Conservation (phyloP, 2,888 invertebrate genomes). For the Drosophila multiciliata region DNA sequence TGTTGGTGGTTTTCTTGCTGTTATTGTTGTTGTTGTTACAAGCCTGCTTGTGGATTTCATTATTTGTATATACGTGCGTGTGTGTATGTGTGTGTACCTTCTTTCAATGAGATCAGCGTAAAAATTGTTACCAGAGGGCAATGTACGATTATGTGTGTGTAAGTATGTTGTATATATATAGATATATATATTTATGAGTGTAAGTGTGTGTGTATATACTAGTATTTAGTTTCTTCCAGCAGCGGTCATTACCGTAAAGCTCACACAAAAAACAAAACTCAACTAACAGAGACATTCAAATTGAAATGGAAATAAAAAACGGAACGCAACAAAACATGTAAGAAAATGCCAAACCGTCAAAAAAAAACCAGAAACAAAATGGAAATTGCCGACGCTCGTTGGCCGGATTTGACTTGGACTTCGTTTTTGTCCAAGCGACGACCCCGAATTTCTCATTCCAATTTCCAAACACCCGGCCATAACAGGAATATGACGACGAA, state of each 20-base stretch:
- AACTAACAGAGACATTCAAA: slow-evolving; percentile 33
- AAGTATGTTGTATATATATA: not conserved
- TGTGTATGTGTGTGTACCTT: slow-evolving; percentile 42
- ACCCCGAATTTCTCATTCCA: slow-evolving; percentile 12
- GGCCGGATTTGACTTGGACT: slow-evolving; percentile 28
- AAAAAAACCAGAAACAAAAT: slow-evolving; percentile 11
- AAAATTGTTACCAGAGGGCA: slow-evolving; percentile 64
- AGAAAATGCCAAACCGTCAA: slow-evolving; percentile 31
- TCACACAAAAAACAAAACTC: slow-evolving; percentile 6
- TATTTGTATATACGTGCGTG: slow-evolving; percentile 31
- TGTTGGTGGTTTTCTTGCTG: slow-evolving; percentile 46
- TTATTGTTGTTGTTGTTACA: slow-evolving; percentile 42
- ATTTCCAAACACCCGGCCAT: slow-evolving; percentile 38
- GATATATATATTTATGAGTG: not conserved
- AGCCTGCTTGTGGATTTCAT: slow-evolving; percentile 55
- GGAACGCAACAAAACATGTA: slow-evolving; percentile 31
- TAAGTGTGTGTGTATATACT: slow-evolving; percentile 15
- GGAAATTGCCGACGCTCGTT: slow-evolving; percentile 39
- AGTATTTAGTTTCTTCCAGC: slow-evolving; percentile 19
- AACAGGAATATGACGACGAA: slow-evolving; percentile 52
- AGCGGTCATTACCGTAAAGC: slow-evolving; percentile 61
- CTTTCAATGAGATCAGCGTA: slow-evolving; percentile 79
- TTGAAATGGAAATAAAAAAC: slow-evolving; percentile 34
- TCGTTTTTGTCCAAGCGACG: slow-evolving; percentile 38
- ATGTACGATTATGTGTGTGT: slow-evolving; percentile 67